phyloP scores from a whole-genome alignment of 2,113 vertebrate species.

The Meles meles region DNA sequence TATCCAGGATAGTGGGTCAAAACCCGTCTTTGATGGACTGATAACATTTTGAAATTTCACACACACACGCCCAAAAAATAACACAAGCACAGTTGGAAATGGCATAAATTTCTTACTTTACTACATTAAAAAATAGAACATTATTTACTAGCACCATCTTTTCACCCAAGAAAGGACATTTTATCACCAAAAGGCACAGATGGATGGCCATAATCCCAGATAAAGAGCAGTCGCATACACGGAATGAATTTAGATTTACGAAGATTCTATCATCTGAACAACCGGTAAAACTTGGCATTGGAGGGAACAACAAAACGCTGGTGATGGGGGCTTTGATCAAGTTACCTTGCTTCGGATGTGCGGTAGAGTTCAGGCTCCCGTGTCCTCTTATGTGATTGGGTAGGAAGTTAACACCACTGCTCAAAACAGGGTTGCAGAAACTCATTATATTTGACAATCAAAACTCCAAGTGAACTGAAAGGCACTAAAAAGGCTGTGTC shows the following conservation, averaged over 20 bases:
- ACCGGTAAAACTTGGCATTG: not conserved
- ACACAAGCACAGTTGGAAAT: not conserved
- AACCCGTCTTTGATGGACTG: not conserved
- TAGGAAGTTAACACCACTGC: not conserved
- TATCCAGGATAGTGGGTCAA: not conserved
- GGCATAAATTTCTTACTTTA: not conserved
- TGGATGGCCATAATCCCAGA: no score
- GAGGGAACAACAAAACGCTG: not conserved
- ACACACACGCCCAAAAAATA: not conserved
- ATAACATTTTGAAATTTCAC: not conserved
- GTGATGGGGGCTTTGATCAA: no score
- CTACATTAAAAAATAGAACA: not conserved
- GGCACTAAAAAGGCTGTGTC: no score
- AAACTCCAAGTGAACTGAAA: not conserved
- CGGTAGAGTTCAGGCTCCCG: not conserved
- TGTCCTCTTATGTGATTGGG: not conserved
- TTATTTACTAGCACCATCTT: not conserved
- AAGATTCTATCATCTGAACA: not conserved
- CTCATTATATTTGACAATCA: not conserved
- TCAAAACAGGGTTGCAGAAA: not conserved
- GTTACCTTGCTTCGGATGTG: not conserved
- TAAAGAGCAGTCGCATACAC: not conserved
- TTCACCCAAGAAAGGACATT: not conserved
- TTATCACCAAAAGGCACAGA: not conserved
- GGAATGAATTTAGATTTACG: not conserved